These are phyloP conservation scores for Pardalotus punctatus DNA, from an alignment of 2,113 vertebrate genomes.

Conservation along the genomic window DNA sequence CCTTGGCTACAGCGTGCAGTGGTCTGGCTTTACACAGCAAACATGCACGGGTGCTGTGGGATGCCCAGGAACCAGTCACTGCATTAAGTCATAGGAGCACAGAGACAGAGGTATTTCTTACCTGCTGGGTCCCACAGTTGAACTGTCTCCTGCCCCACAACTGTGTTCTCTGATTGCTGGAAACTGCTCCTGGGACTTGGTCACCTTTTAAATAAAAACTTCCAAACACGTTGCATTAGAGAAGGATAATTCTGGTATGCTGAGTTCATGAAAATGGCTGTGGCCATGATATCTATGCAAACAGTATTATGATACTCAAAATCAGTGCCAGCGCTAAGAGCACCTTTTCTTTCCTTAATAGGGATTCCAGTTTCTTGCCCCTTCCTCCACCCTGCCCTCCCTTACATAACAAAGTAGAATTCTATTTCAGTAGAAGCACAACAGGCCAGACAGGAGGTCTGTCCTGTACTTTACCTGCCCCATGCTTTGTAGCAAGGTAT, in stretches of 20 bases:
- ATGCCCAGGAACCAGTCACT: background rate
- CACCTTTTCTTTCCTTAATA: background rate
- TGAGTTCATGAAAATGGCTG: background rate
- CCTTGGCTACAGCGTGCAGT: fast-evolving
- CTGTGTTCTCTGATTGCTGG: background rate
- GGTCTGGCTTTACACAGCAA: background rate
- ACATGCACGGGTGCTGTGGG: fast-evolving
- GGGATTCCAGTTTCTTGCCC: background rate
- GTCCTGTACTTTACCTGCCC: background rate
- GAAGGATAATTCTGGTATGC: background rate
- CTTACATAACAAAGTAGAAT: background rate
- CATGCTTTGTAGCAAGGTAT: background rate
- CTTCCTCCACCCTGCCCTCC: background rate
- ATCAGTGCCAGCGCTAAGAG: background rate
- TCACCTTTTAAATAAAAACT: background rate
- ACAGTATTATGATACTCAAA: background rate
- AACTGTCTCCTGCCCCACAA: background rate
- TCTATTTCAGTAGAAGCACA: background rate
- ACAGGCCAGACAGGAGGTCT: background rate
- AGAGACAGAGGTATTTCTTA: background rate
- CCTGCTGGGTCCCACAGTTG: background rate
- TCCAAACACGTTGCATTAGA: background rate
- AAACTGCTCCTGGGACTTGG: background rate
- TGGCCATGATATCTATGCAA: background rate
- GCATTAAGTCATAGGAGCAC: fast-evolving